A percentile compares a stretch with the other conserved stretches of the same genome.
phyloP scores from a whole-genome alignment of 2,797 vertebrate species.

The Hippoglossus hippoglossus region DNA sequence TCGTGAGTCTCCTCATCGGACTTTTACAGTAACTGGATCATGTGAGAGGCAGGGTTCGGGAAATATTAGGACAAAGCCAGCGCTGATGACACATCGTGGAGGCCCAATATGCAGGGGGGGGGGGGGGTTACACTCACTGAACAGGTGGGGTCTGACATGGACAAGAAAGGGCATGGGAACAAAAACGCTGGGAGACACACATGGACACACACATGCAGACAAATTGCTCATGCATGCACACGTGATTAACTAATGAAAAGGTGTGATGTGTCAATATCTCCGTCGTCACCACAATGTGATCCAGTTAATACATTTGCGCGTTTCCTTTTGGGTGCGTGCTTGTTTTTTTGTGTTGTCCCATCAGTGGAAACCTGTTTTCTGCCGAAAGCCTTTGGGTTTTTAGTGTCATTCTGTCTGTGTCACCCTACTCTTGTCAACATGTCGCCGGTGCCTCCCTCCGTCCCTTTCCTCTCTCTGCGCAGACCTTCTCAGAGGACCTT shows the following conservation, averaged over 20 bases:
- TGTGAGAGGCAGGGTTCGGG: slow-evolving; percentile 21
- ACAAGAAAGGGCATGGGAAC: slow-evolving; percentile 36
- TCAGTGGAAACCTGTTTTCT: slow-evolving; percentile 44
- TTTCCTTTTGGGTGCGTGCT: neutral
- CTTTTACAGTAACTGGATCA: slow-evolving; percentile 33
- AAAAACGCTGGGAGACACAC: slow-evolving; percentile 13
- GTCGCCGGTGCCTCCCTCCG: slow-evolving; percentile 34
- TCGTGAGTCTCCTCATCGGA: slow-evolving; percentile 11
- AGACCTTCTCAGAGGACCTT: slow-evolving; percentile 62
- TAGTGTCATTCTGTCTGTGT: slow-evolving; percentile 62
- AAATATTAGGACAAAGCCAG: slow-evolving; percentile 25
- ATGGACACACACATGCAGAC: slow-evolving; percentile 1
- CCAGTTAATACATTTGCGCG: no score
- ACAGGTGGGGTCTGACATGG: slow-evolving; percentile 53
- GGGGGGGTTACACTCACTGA: slow-evolving; percentile 13
- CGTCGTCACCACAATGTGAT: neutral
- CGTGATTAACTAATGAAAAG: neutral
- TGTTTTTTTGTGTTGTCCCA: slow-evolving; percentile 17
- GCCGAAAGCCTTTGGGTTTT: slow-evolving; percentile 43
- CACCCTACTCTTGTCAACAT: slow-evolving; percentile 68
- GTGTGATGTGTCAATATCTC: neutral
- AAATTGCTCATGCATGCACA: neutral
- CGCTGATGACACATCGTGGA: slow-evolving; percentile 35
- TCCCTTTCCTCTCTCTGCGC: slow-evolving; percentile 19
- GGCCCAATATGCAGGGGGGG: slow-evolving; percentile 17